Evolutionary conservation across 2,888 invertebrate species (phyloP).

Genomic region (Drosophila antonietae): DNA sequence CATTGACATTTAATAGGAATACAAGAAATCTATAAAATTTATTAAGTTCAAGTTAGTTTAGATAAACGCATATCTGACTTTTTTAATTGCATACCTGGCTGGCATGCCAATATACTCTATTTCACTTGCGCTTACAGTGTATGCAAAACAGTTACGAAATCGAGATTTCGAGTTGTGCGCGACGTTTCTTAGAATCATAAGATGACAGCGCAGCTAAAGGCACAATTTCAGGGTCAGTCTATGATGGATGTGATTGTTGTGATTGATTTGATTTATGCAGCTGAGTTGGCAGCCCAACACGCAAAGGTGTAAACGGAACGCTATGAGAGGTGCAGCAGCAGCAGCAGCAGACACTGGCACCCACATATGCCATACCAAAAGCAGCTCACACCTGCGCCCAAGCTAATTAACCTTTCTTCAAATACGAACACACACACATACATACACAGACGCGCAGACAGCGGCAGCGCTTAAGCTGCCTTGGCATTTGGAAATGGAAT

Average conservation of each 20-base stretch:
- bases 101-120: conserved; percentile 4
- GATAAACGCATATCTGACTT: not conserved
- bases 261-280: conserved; percentile 64
- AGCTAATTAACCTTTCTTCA: conserved; percentile 75
- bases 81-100: not conserved
- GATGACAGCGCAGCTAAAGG: conserved; percentile 43
- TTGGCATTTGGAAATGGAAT: conserved; percentile 67
- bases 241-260: conserved; percentile 37
- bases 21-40: not conserved
- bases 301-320: conserved; percentile 17
- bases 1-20: not conserved
- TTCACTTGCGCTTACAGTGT: not conserved
- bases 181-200: conserved; percentile 45
- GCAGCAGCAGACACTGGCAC: conserved; percentile 29
- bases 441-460: not conserved
- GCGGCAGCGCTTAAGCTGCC: conserved; percentile 38
- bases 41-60: not conserved
- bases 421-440: conserved; percentile 23
- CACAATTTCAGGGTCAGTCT: conserved; percentile 66
- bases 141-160: conserved; percentile 67
- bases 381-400: conserved; percentile 55
- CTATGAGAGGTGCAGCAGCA: conserved; percentile 51
- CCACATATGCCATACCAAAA: conserved; percentile 18
- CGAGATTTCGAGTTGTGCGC: conserved; percentile 51
- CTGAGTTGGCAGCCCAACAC: conserved; percentile 39